A percentile compares a stretch with the other conserved stretches of the same genome.
Conservation (phyloP, 2,888 invertebrate species). For the Quadriops clusia region DNA sequence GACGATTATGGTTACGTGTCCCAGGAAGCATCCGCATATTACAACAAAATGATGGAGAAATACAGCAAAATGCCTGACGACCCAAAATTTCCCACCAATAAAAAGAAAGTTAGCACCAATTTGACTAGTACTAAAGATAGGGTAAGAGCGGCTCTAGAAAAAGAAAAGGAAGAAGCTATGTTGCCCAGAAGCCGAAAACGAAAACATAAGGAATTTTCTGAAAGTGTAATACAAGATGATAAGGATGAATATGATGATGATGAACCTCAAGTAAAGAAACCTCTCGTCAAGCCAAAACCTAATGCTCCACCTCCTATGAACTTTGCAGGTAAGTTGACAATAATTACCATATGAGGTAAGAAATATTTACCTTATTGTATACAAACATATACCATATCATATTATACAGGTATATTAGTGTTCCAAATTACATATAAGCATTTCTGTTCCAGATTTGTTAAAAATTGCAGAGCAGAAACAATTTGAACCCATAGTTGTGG, state of each 20-base stretch:
- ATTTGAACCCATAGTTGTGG: constrained; percentile 58
- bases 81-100: constrained; percentile 51
- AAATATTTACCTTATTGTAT: no score
- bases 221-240: constrained; percentile 22
- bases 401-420: no score
- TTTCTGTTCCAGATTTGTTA: constrained; percentile 55
- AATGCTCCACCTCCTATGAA: constrained; percentile 65
- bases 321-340: constrained; percentile 44
- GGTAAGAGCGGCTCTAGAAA: constrained; percentile 61
- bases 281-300: constrained; percentile 40
- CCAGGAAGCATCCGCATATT: constrained; percentile 66
- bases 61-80: constrained; percentile 62
- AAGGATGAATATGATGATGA: constrained; percentile 29
- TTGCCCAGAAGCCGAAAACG: constrained; percentile 53
- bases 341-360: background rate
- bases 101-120: constrained; percentile 42
- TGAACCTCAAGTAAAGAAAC: constrained; percentile 37
- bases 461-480: constrained; percentile 78
- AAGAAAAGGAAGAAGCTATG: constrained; percentile 60
- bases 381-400: no score
- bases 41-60: constrained; percentile 76
- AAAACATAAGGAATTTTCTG: constrained; percentile 35
- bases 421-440: no score
- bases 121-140: constrained; percentile 55
- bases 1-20: constrained; percentile 89